Percentiles rank a stretch among this genome's conserved stretches.
phyloP scores from a whole-genome alignment of 2,797 vertebrate species.

The Lithobates pipiens region DNA sequence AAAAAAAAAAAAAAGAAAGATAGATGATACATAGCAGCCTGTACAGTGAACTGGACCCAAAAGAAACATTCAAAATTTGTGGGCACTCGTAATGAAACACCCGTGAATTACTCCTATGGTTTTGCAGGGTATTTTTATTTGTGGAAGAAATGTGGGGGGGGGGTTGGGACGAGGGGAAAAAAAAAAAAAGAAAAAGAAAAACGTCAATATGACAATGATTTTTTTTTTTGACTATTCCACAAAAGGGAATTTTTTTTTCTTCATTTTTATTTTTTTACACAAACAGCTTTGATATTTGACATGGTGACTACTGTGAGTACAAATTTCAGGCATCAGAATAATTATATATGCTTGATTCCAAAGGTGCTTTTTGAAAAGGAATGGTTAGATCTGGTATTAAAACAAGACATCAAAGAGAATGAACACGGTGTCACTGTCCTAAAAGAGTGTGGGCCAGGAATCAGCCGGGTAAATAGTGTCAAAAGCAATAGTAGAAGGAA shows the following conservation, averaged over 20 bases:
- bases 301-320: not conserved
- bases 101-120: not conserved
- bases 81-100: not conserved
- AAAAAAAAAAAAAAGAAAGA: no score
- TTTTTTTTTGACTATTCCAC: not conserved
- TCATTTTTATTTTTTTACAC: not conserved
- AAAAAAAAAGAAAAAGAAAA: not conserved
- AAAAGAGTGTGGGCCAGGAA: not conserved
- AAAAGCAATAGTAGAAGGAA: no score
- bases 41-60: not conserved
- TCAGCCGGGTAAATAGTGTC: no score
- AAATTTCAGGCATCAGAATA: not conserved
- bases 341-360: not conserved
- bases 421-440: not conserved
- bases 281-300: not conserved
- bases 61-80: not conserved
- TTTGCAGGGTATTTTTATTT: not conserved
- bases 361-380: constrained; percentile 36
- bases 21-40: not conserved
- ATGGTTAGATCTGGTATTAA: not conserved
- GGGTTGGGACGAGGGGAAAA: not conserved
- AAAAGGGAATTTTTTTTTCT: not conserved
- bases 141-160: no score
- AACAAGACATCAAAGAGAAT: not conserved
- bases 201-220: constrained; percentile 3